Evolutionary conservation across 2,797 vertebrate genomes (phyloP).

Genomic region (Eidolon dupreanum): DNA sequence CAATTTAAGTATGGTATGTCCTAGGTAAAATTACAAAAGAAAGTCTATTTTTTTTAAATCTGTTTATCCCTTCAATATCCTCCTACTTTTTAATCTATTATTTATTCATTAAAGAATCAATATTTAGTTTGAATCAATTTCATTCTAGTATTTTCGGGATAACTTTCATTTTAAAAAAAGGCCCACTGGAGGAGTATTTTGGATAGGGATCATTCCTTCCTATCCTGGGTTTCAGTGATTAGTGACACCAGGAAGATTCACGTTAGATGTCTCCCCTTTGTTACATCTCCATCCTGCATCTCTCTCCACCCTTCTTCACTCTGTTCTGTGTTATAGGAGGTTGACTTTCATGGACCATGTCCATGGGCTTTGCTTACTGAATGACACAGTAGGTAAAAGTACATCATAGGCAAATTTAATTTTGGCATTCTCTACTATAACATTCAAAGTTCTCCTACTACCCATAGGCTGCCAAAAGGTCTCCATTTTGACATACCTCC

Average conservation of each 20-base stretch:
- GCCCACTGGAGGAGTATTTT: background rate
- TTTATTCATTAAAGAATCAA: background rate
- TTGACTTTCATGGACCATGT: too few species aligned
- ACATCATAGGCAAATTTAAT: constrained; percentile 5
- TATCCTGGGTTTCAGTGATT: background rate
- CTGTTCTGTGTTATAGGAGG: background rate
- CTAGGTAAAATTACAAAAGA: background rate
- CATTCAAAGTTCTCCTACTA: background rate
- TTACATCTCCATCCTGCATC: too few species aligned
- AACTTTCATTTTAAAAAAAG: background rate
- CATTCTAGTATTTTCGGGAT: background rate
- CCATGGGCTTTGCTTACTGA: background rate
- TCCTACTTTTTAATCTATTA: background rate
- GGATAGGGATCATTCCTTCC: background rate
- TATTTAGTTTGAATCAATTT: background rate
- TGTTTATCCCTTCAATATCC: background rate
- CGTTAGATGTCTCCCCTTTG: background rate
- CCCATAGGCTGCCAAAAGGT: background rate
- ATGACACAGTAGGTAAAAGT: background rate
- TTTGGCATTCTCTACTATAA: background rate
- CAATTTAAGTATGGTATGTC: background rate
- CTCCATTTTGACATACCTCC: background rate
- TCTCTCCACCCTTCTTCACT: background rate
- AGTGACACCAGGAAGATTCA: background rate
- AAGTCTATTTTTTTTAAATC: background rate